Base-by-base conservation (phyloP, 2,797 vertebrate species). In the Momotus momota region DNA sequence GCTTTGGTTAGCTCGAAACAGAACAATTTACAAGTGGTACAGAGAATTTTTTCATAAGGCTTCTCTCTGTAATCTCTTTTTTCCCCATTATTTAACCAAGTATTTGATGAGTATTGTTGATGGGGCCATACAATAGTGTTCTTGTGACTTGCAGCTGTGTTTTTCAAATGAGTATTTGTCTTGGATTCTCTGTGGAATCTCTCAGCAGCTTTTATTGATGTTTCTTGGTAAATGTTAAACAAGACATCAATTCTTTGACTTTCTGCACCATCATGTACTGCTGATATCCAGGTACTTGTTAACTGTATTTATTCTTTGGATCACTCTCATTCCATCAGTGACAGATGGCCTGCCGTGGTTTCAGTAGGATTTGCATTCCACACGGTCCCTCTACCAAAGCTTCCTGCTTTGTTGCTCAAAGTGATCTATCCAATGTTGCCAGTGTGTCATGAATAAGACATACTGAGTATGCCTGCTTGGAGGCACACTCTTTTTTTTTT, bases 121-220 rank as follows among this genome's bases (percentile, higher is more conserved):
- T 90, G 82, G 38, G 43, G 58, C 70, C 23, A 40, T 93, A 97
- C 94, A 97, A 94, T 92, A 81, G 73, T 9, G 38, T 86, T 95
- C 90, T 90, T 97, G 92, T 96, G 88, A 92, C 66, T 96, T 84
- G 94, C 94, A 96, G 93, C 93, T 97, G 96, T 96, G 96, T 95
- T 96, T 96, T 96, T 90, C 58, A 92, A 96, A 95, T 73, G 77
- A 96, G 54, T 96, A 90, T 96, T 97, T 97, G 92, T 95, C 86
- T 96, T 96, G 94, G 90, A 91, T 96, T 81, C 90, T 95, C 77
- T 4, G 3, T 86, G 80, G 58, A 94, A 92, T 81, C 93, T 96
- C 95, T 86, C 90, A 93, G 88, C 88, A 94, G 82, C 83, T 95
- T 96, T 88, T 96, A 92, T 96, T 93, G 93, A 84, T 72, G 93